phyloP scores from a whole-genome alignment of 2,113 vertebrate genomes.

The Astatotilapia flaviijosephi region DNA sequence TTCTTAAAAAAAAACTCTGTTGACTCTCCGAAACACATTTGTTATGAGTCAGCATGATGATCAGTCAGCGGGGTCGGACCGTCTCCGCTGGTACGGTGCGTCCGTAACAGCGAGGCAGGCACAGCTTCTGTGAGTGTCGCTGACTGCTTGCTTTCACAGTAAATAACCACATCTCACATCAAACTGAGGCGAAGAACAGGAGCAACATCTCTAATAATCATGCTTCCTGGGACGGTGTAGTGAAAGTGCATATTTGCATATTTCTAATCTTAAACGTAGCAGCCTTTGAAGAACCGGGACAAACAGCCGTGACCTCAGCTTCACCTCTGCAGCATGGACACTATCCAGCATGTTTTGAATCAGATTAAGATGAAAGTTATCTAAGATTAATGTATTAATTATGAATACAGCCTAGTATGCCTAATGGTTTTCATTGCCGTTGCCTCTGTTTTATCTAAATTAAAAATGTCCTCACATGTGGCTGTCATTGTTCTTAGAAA shows the following conservation, averaged over 20 bases:
- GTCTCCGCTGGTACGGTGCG: not conserved
- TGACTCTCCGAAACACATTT: not conserved
- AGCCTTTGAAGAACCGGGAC: not conserved
- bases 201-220: not conserved
- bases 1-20: not conserved
- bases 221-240: not conserved
- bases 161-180: not conserved
- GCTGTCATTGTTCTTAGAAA: not conserved
- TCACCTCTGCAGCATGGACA: constrained; percentile 8
- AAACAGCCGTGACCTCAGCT: constrained; percentile 25
- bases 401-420: not conserved
- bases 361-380: not conserved
- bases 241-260: not conserved
- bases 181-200: too few relatives aligned
- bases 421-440: not conserved
- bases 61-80: not conserved
- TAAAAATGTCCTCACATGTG: not conserved
- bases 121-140: not conserved
- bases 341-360: not conserved
- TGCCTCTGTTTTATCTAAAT: not conserved
- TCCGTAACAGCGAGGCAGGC: not conserved
- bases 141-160: not conserved
- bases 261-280: not conserved
- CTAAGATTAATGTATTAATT: not conserved
- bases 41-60: not conserved